These are phyloP conservation scores for Catocala sponsa DNA, from an alignment of 2,888 invertebrate species.

Conservation along the genomic window DNA sequence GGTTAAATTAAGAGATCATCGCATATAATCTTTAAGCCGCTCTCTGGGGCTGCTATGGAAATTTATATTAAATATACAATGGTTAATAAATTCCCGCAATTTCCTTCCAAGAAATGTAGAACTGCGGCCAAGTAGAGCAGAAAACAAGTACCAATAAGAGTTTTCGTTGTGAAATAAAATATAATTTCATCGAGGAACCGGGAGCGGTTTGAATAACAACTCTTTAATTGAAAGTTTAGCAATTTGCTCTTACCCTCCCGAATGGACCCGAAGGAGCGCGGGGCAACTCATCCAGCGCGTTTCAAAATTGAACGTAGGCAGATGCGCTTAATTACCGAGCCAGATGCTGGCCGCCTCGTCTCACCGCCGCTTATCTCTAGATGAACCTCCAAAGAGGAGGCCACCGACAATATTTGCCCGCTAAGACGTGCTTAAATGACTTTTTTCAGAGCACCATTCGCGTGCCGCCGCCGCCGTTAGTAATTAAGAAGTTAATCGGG, in stretches of 20 bases:
- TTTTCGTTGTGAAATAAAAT: conserved; percentile 82
- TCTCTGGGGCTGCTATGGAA: conserved; percentile 46
- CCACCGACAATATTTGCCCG: conserved; percentile 72
- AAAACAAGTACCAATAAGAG: conserved; percentile 80
- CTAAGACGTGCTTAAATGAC: conserved; percentile 71
- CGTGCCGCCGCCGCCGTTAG: conserved; percentile 55
- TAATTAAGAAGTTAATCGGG: conserved; percentile 70
- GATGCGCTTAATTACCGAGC: conserved; percentile 86
- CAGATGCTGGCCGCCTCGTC: conserved; percentile 79
- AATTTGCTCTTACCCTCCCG: conserved; percentile 86
- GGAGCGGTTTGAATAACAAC: conserved; percentile 87
- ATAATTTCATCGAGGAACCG: conserved; percentile 80
- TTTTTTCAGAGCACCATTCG: conserved; percentile 71
- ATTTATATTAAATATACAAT: conserved; percentile 65
- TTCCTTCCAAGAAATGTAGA: conserved; percentile 71
- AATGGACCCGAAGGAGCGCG: conserved; percentile 83
- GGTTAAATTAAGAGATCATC: conserved; percentile 49
- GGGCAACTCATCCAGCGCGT: conserved; percentile 84
- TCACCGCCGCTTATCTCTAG: conserved; percentile 75
- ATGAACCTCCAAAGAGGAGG: conserved; percentile 76
- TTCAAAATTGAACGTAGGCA: conserved; percentile 88
- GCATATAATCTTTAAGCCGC: conserved; percentile 46
- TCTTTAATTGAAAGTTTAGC: conserved; percentile 89
- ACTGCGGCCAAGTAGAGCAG: conserved; percentile 71
- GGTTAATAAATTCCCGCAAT: conserved; percentile 70